Evolutionary conservation across 2,888 invertebrate genomes (phyloP), one percentile per base, ranked within the genome.

Genomic region (Epinotia brunnichana): DNA sequence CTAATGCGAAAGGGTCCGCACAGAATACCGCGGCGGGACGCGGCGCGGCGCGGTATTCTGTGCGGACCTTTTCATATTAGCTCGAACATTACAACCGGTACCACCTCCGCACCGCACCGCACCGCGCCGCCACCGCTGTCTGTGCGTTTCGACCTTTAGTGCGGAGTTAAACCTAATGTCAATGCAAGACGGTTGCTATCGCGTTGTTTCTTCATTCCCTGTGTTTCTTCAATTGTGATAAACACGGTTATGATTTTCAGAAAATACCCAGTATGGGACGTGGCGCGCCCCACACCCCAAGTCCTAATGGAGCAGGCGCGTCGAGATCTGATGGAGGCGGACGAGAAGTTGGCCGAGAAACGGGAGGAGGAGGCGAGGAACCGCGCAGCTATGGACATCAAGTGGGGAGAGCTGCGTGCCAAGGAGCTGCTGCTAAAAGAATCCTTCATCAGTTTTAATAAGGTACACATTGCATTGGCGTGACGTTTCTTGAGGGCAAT

Each of bases 191-290:
- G n/a, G n/a, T n/a, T n/a, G n/a, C n/a, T n/a, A n/a, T n/a, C n/a
- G n/a, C n/a, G n/a, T n/a, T n/a, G n/a, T n/a, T n/a, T n/a, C n/a
- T n/a, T n/a, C n/a, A n/a, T n/a, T n/a, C 21, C 21, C 21, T 24
- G 21, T 24, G 21, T 24, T 24, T 24, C 2, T 24, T 24, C 21
- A 24, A 2, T 24, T 1, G 2, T 24, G 21, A 24, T 24, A 24
- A 24, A 24, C 44, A 44, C 15, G 15, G 15, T 15, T n/a, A 48
- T 48, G n/a, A 70, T 19, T 73, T 76, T 13, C 76, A 95, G 95
- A 80, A 94, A 94, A 80, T 94, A 94, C 84, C 95, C 95, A 81
- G 94, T 94, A 90, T 95, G 95, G 95, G 95, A 95, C 78, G 87
- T 93, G 0, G 92, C 94, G 0, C 93, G 94, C 0, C 89, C 91